Evolutionary conservation across 2,888 invertebrate genomes (phyloP).

Genomic region (Harmothoe impar): DNA sequence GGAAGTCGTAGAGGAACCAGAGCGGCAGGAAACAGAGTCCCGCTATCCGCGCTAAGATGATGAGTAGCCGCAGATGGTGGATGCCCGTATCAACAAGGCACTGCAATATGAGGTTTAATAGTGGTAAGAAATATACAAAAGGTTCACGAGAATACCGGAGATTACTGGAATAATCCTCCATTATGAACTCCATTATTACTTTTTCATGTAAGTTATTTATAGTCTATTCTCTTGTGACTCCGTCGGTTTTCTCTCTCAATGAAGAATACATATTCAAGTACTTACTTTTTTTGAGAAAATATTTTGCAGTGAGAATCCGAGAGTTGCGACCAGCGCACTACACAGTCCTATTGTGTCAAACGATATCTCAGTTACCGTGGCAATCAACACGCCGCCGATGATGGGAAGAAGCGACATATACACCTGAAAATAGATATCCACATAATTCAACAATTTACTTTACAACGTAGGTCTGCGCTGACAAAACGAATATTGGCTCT

Average conservation of each 20-base stretch:
- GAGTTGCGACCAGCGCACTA: constrained; percentile 93
- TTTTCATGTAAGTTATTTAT: no score
- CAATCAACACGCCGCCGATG: constrained; percentile 94
- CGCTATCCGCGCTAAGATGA: constrained; percentile 91
- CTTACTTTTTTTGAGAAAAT: constrained; percentile 96
- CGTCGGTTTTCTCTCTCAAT: no score
- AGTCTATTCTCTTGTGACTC: no score
- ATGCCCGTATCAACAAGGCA: constrained; percentile 93
- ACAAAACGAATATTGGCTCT: no score
- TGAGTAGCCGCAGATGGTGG: constrained; percentile 93
- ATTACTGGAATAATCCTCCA: no score
- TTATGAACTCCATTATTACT: no score
- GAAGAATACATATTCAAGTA: no score
- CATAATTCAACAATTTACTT: no score
- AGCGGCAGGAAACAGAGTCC: constrained; percentile 92
- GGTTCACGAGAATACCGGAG: no score
- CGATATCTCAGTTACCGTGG: constrained; percentile 95
- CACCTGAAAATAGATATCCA: constrained; percentile 85
- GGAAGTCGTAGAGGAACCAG: constrained; percentile 90
- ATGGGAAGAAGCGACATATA: constrained; percentile 94
- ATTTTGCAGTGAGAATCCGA: constrained; percentile 96
- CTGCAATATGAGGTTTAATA: constrained; percentile 82
- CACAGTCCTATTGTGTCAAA: constrained; percentile 93
- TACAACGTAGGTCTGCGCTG: no score
- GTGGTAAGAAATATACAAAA: not conserved